Percentiles rank a stretch among this genome's conserved stretches.
Evolutionary conservation across 2,797 vertebrate genomes (phyloP).

Genomic region (Sciaenops ocellatus): DNA sequence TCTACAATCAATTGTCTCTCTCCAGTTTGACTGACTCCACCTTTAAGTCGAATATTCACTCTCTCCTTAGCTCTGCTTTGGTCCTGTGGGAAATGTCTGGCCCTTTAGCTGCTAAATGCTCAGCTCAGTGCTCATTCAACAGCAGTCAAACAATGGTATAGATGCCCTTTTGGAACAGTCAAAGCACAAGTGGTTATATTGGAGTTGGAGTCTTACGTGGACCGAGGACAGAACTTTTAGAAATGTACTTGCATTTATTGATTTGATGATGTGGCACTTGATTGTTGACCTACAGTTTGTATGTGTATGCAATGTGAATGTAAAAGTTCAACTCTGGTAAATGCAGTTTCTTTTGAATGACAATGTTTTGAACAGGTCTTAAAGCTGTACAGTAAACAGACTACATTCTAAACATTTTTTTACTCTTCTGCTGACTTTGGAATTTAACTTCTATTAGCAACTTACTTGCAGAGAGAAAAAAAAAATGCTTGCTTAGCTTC

Average conservation of each 20-base stretch:
- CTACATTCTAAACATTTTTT: conserved; percentile 38
- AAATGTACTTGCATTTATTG: neutral
- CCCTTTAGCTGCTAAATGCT: neutral
- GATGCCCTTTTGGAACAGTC: neutral
- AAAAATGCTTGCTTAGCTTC: conserved; percentile 59
- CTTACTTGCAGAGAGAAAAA: conserved; percentile 23
- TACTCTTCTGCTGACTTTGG: conserved; percentile 67
- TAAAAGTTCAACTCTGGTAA: neutral
- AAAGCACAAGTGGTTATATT: neutral
- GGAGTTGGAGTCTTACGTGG: too few species aligned
- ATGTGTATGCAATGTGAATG: too few species aligned
- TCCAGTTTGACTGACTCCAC: too few species aligned
- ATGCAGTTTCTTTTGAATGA: conserved; percentile 4
- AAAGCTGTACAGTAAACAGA: conserved; percentile 42
- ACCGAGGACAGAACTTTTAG: neutral
- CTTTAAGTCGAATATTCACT: neutral
- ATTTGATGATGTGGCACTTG: neutral
- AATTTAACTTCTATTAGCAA: conserved; percentile 50
- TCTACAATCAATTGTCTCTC: too few species aligned
- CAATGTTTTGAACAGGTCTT: conserved; percentile 23
- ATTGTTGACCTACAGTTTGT: neutral
- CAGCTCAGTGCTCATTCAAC: too few species aligned
- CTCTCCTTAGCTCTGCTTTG: neutral
- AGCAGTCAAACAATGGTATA: neutral
- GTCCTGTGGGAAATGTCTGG: neutral